A percentile compares a stretch with the other conserved stretches of the same genome.
These are phyloP conservation scores for Megalops cyprinoides DNA, from an alignment of 2,797 vertebrate genomes.

Conservation along the genomic window DNA sequence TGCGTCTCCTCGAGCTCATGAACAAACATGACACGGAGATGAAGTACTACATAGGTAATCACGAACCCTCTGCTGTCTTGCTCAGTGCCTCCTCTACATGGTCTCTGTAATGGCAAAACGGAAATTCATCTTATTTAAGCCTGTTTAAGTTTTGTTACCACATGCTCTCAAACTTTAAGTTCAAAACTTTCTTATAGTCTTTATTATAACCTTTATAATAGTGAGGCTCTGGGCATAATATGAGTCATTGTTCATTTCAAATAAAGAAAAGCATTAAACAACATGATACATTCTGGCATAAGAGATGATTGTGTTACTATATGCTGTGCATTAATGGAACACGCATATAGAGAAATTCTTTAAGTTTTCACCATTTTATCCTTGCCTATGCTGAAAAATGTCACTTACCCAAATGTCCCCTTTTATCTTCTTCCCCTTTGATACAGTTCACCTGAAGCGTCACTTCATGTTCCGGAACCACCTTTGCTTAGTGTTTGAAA, in stretches of 20 bases:
- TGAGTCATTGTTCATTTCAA: neutral
- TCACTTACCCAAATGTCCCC: no score
- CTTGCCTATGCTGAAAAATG: no score
- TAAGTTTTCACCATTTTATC: neutral
- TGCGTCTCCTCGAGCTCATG: constrained; percentile 99
- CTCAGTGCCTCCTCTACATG: no score
- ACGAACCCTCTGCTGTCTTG: neutral
- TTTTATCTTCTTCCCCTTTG: neutral
- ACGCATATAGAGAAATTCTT: neutral
- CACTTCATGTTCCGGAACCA: constrained; percentile 99
- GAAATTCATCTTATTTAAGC: neutral
- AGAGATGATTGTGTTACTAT: neutral
- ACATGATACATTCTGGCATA: neutral
- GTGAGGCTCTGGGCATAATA: neutral
- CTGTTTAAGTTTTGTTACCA: neutral
- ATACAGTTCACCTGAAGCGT: constrained; percentile 94
- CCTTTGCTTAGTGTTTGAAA: constrained; percentile 99
- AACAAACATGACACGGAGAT: constrained; percentile 99
- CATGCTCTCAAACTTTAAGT: neutral
- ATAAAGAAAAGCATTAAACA: neutral
- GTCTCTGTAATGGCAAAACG: neutral
- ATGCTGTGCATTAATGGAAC: neutral
- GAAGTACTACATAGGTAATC: constrained; percentile 99
- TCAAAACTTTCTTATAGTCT: constrained; percentile 4
- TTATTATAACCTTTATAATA: no score